These are phyloP conservation scores for Scyliorhinus canicula DNA, from an alignment of 2,797 vertebrate species.

Conservation along the genomic window DNA sequence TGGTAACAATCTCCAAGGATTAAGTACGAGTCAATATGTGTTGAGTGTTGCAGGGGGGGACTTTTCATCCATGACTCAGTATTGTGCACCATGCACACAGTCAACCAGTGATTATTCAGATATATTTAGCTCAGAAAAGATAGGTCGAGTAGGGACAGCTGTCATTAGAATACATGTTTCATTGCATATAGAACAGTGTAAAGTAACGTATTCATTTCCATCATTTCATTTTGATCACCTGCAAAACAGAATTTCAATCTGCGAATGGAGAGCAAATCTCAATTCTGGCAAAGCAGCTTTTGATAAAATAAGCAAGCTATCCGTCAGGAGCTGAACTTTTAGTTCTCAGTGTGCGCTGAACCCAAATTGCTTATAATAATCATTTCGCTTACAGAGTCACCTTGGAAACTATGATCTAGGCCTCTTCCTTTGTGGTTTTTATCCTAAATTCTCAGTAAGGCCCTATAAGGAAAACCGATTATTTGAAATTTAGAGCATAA, in stretches of 20 bases:
- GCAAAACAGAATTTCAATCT: background rate
- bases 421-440: slow-evolving; percentile 28
- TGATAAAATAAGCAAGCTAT: background rate
- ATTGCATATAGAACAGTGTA: background rate
- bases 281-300: background rate
- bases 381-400: background rate
- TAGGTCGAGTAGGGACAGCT: background rate
- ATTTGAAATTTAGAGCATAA: background rate
- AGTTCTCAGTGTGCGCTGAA: background rate
- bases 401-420: slow-evolving; percentile 20
- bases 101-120: background rate
- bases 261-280: background rate
- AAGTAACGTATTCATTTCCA: background rate
- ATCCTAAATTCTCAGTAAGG: background rate
- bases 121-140: slow-evolving; percentile 1
- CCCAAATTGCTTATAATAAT: background rate
- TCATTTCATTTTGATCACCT: background rate
- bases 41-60: background rate
- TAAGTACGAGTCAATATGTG: background rate
- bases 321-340: background rate
- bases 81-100: background rate
- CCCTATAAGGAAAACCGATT: background rate
- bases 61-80: background rate
- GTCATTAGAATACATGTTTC: background rate
- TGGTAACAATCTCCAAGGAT: background rate